Conservation (phyloP, 2,888 invertebrate genomes). For the Cheilosia vulpina region DNA sequence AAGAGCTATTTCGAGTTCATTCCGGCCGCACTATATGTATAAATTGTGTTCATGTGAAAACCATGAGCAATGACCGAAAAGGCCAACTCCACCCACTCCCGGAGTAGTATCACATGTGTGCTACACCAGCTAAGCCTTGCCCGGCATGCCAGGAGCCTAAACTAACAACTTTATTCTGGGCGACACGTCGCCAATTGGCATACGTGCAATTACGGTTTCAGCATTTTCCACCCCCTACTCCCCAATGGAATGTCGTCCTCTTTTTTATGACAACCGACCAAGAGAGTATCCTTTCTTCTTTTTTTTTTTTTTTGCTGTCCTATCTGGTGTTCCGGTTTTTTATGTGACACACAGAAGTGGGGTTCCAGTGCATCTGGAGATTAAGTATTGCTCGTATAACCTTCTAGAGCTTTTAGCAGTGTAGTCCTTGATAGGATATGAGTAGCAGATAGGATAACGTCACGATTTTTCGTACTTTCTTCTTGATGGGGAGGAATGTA, state of each 20-base stretch:
- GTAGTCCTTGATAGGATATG: slow-evolving; percentile 61
- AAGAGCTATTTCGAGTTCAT: slow-evolving; percentile 51
- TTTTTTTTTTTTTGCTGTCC: no score
- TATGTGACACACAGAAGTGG: slow-evolving; percentile 48
- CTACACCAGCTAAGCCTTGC: slow-evolving; percentile 37
- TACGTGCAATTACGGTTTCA: slow-evolving; percentile 74
- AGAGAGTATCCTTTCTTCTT: slow-evolving; percentile 50
- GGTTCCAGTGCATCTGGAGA: slow-evolving; percentile 71
- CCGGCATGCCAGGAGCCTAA: slow-evolving; percentile 53
- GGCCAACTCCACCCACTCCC: slow-evolving; percentile 29
- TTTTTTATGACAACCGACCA: slow-evolving; percentile 47
- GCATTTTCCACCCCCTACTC: slow-evolving; percentile 34
- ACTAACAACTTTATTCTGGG: slow-evolving; percentile 69
- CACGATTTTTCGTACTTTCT: slow-evolving; percentile 53
- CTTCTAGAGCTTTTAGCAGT: slow-evolving; percentile 68
- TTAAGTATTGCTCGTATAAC: slow-evolving; percentile 72
- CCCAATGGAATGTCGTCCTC: slow-evolving; percentile 45
- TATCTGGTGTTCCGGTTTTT: slow-evolving; percentile 45
- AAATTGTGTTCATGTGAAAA: slow-evolving; percentile 60
- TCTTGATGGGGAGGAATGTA: slow-evolving; percentile 6
- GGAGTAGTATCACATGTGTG: slow-evolving; percentile 1
- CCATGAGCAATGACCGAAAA: slow-evolving; percentile 66
- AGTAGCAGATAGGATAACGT: slow-evolving; percentile 59
- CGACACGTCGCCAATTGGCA: slow-evolving; percentile 75
- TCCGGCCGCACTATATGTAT: slow-evolving; percentile 45